These are phyloP conservation scores for Petrocephalus sullivani DNA, from an alignment of 2,797 vertebrate genomes.

Conservation along the genomic window DNA sequence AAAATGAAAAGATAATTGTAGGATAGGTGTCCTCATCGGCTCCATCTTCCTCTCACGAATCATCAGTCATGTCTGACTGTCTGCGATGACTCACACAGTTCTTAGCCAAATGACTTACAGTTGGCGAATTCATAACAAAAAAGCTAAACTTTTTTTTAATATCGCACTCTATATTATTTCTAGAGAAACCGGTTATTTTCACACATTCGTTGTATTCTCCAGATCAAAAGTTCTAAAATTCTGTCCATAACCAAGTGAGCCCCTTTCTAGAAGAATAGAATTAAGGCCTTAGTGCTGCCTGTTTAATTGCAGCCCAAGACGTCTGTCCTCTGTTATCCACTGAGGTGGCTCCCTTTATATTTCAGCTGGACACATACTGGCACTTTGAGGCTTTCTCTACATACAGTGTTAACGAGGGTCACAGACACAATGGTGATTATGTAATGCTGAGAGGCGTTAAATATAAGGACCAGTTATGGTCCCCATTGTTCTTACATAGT, in stretches of 20 bases:
- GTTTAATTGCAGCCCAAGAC: neutral
- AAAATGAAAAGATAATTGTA: neutral
- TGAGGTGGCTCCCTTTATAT: neutral
- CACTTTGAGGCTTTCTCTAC: too few species aligned
- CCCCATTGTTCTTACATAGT: conserved; percentile 72
- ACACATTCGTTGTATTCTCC: neutral
- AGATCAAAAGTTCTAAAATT: neutral
- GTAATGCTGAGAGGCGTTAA: neutral
- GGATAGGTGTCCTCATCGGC: neutral
- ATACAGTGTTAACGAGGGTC: neutral
- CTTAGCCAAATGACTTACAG: neutral
- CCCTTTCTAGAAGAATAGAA: neutral
- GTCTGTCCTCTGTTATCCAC: neutral
- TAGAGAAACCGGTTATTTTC: neutral
- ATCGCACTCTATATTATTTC: neutral
- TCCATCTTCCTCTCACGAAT: neutral
- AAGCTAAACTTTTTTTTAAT: neutral
- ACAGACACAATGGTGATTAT: neutral
- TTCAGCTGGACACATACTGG: neutral
- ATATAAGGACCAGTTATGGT: neutral
- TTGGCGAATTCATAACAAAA: neutral
- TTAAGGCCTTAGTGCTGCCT: neutral
- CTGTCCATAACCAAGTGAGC: neutral
- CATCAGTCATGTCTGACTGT: neutral
- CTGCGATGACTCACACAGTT: neutral